Conservation (phyloP, 1,140 invertebrate genomes). For the Drosophila pruinosa region DNA sequence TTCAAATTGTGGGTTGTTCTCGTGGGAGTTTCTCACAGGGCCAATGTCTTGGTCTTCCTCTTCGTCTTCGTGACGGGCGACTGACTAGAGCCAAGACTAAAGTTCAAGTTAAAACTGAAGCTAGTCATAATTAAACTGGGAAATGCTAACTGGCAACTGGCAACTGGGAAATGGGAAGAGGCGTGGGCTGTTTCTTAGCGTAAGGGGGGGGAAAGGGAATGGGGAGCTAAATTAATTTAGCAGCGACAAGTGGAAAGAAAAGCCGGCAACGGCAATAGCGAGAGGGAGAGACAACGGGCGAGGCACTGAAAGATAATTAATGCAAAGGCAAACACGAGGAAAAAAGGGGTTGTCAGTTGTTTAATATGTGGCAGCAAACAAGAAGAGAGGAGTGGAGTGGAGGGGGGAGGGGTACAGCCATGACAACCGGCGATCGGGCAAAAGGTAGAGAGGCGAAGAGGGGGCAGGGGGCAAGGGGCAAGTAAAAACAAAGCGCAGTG, state of each 20-base stretch:
- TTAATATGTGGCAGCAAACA: constrained; percentile 55
- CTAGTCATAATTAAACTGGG: constrained; percentile 72
- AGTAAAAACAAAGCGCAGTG: constrained; percentile 9
- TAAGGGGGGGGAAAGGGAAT: background rate
- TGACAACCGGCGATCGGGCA: constrained; percentile 41
- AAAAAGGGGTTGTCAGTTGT: constrained; percentile 47
- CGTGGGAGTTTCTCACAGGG: constrained; percentile 71
- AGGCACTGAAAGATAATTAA: constrained; percentile 54
- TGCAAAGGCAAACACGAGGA: constrained; percentile 37
- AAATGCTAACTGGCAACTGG: background rate
- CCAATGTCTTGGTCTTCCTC: constrained; percentile 15
- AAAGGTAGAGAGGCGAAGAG: constrained; percentile 14
- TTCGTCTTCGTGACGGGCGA: constrained; percentile 14
- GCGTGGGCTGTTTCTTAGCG: constrained; percentile 8
- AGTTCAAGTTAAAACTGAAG: constrained; percentile 13
- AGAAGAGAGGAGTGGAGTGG: constrained; percentile 8
- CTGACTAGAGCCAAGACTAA: constrained; percentile 5
- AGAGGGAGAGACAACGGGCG: background rate
- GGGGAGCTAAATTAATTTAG: constrained; percentile 62
- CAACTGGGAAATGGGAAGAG: background rate
- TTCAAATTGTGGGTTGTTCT: constrained; percentile 17
- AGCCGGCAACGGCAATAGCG: background rate
- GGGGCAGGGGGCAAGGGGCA: no score
- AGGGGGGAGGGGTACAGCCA: constrained; percentile 1
- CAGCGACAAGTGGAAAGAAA: constrained; percentile 48